phyloP scores from a whole-genome alignment of 2,113 vertebrate genomes.

The Bungarus multicinctus region DNA sequence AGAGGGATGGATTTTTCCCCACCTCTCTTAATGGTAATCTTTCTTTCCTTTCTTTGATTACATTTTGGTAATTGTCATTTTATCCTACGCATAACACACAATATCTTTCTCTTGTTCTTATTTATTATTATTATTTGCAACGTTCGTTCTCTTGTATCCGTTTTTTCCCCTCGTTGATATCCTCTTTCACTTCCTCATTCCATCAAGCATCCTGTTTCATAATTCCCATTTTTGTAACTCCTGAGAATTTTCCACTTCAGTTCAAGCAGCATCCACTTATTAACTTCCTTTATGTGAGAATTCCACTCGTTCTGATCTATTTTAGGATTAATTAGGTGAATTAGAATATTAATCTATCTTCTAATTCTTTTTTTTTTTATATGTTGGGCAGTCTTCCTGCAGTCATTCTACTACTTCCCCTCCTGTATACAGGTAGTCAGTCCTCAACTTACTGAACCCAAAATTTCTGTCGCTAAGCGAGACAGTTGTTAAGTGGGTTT shows the following conservation, averaged over 20 bases:
- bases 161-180: neutral
- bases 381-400: neutral
- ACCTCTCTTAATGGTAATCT: neutral
- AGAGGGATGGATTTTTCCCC: too few species aligned
- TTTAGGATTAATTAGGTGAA: too few species aligned
- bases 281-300: neutral
- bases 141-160: neutral
- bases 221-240: neutral
- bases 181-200: neutral
- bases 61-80: neutral
- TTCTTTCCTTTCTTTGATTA: neutral
- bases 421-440: too few species aligned
- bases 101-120: rapidly evolving
- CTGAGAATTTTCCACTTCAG: neutral
- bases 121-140: neutral
- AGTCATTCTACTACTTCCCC: neutral
- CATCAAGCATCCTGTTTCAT: neutral
- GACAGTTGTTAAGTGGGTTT: too few species aligned
- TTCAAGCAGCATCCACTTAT: neutral
- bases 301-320: neutral
- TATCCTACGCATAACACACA: neutral
- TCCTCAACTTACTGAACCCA: too few species aligned
- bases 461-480: too few species aligned
- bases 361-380: neutral
- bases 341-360: neutral